Conservation (phyloP, 2,888 invertebrate genomes). For the Protodeltote pygarga region DNA sequence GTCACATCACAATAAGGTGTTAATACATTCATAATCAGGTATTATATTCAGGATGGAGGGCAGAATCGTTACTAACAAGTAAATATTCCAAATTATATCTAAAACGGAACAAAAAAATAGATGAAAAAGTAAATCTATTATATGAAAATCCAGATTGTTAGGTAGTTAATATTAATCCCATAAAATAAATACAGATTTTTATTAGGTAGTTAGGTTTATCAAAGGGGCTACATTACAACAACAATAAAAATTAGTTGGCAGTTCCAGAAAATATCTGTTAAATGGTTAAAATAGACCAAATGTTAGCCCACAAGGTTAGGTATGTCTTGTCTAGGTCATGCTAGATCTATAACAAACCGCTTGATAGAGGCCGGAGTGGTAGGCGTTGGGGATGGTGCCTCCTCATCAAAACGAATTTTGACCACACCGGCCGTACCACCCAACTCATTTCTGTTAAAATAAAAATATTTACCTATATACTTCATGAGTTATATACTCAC, state of each 20-base stretch:
- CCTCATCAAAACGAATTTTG: slow-evolving; percentile 86
- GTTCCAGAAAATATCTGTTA: slow-evolving; percentile 17
- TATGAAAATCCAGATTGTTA: slow-evolving; percentile 33
- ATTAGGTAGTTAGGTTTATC: slow-evolving; percentile 23
- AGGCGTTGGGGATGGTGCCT: slow-evolving; percentile 81
- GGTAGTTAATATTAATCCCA: slow-evolving; percentile 38
- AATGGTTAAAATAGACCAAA: slow-evolving; percentile 40
- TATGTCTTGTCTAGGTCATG: slow-evolving; percentile 74
- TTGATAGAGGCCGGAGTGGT: slow-evolving; percentile 85
- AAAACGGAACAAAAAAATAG: background rate
- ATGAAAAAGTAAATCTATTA: slow-evolving; percentile 16
- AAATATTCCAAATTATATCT: background rate
- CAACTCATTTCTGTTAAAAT: slow-evolving; percentile 88
- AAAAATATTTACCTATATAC: slow-evolving; percentile 49
- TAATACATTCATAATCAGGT: no score
- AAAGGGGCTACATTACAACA: slow-evolving; percentile 19
- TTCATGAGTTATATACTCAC: slow-evolving; percentile 5
- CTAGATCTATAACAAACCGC: slow-evolving; percentile 81
- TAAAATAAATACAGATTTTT: slow-evolving; percentile 8
- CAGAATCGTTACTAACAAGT: background rate
- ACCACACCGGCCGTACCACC: slow-evolving; percentile 88
- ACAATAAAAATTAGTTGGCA: slow-evolving; percentile 26
- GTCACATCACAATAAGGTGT: no score
- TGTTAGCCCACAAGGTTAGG: slow-evolving; percentile 78
- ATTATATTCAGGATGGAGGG: background rate